A percentile compares a stretch with the other conserved stretches of the same genome.
Conservation (phyloP, 2,888 invertebrate genomes). For the Caprella mutica region DNA sequence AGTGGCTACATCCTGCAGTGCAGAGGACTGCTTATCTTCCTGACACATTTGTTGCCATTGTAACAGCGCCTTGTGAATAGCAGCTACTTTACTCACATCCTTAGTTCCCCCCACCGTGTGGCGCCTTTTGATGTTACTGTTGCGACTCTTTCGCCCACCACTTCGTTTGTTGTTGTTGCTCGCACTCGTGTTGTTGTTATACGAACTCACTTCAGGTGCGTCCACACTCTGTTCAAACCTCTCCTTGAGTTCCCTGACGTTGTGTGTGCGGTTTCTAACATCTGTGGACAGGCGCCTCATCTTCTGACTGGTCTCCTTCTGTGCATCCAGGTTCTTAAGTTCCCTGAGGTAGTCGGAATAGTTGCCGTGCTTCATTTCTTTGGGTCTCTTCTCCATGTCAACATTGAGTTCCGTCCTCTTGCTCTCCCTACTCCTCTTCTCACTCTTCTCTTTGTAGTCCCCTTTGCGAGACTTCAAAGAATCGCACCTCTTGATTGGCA, state of each 20-base stretch:
- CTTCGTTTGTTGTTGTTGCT: slow-evolving; percentile 10
- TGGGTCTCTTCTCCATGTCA: slow-evolving; percentile 23
- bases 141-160: slow-evolving; percentile 11
- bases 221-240: slow-evolving; percentile 27
- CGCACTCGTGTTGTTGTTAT: too few species aligned
- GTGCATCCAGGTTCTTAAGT: not conserved
- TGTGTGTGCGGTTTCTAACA: slow-evolving; percentile 24
- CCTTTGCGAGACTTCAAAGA: slow-evolving; percentile 61
- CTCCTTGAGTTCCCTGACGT: slow-evolving; percentile 33
- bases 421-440: slow-evolving; percentile 38
- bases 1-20: not conserved
- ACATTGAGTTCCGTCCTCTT: slow-evolving; percentile 48
- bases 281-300: slow-evolving; percentile 18
- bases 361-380: slow-evolving; percentile 25
- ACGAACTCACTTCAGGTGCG: too few species aligned
- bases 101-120: slow-evolving; percentile 91
- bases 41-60: slow-evolving; percentile 8
- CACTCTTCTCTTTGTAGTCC: slow-evolving; percentile 49
- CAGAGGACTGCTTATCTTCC: not conserved
- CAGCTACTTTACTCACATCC: slow-evolving; percentile 48
- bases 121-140: slow-evolving; percentile 54
- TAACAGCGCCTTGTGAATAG: slow-evolving; percentile 17
- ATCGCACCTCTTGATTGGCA: slow-evolving; percentile 51
- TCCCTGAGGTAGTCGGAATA: not conserved
- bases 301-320: slow-evolving; percentile 13